A percentile compares a stretch with the other conserved stretches of the same genome.
These are phyloP conservation scores for Ischnus inquisitorius DNA, from an alignment of 2,888 invertebrate species.

Conservation along the genomic window DNA sequence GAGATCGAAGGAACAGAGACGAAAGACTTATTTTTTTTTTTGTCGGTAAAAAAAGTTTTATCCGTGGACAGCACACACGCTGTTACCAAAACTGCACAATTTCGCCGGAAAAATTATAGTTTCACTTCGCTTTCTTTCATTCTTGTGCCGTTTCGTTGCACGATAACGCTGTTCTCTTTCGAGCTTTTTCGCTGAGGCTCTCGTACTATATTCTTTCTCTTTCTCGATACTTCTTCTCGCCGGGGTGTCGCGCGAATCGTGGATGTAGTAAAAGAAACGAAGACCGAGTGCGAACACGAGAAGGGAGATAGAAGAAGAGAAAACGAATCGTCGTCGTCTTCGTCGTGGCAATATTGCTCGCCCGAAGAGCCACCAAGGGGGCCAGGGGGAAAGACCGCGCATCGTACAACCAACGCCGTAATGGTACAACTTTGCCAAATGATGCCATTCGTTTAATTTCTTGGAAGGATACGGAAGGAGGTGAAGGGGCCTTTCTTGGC, in stretches of 20 bases:
- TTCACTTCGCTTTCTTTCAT: conserved; percentile 65
- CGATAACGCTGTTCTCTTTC: conserved; percentile 10
- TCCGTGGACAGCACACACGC: conserved; percentile 28
- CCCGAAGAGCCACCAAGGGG: conserved; percentile 57
- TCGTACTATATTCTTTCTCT: conserved; percentile 3
- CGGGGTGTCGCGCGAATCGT: conserved; percentile 72
- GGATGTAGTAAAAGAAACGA: conserved; percentile 39
- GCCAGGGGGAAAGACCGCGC: neutral
- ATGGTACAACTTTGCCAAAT: conserved; percentile 83
- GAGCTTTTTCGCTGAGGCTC: conserved; percentile 38
- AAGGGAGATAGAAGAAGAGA: conserved; percentile 66
- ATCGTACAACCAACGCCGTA: conserved; percentile 64
- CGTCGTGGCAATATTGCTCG: conserved; percentile 75
- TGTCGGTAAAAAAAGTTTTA: conserved; percentile 51
- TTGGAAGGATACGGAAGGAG: conserved; percentile 76
- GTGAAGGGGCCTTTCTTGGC: conserved; percentile 46
- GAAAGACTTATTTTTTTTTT: conserved; percentile 16
- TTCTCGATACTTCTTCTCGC: conserved; percentile 52
- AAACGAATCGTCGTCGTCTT: conserved; percentile 52
- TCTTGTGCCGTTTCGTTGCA: conserved; percentile 67
- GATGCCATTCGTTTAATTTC: conserved; percentile 83
- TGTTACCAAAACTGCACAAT: conserved; percentile 70
- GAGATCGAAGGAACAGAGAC: neutral
- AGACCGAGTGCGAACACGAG: conserved; percentile 21
- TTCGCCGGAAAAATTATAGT: conserved; percentile 77